phyloP scores from a whole-genome alignment of 2,888 invertebrate genomes.

The Eumerus sabulonum region DNA sequence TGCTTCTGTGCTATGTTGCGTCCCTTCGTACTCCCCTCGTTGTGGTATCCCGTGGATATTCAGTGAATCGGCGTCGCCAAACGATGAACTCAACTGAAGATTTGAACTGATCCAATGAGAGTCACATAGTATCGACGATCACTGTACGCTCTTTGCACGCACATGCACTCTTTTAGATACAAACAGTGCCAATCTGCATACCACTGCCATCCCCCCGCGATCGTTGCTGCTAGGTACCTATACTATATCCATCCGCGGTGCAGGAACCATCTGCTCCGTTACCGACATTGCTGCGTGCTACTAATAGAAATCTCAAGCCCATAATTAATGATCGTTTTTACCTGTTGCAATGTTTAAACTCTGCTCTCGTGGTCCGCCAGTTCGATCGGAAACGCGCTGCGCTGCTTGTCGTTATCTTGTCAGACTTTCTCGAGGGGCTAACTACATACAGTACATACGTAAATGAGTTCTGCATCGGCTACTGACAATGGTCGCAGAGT shows the following conservation, averaged over 20 bases:
- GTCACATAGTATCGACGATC: constrained; percentile 27
- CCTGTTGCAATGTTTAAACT: constrained; percentile 68
- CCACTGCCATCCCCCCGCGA: constrained; percentile 7
- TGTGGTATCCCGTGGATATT: constrained; percentile 49
- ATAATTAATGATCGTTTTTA: constrained; percentile 71
- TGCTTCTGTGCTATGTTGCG: constrained; percentile 58
- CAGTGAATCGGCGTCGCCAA: constrained; percentile 34
- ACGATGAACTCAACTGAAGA: constrained; percentile 24
- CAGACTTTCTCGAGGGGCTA: constrained; percentile 24
- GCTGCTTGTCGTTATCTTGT: constrained; percentile 50
- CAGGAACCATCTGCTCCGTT: constrained; percentile 62
- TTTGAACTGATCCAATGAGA: constrained; percentile 60
- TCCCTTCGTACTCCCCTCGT: constrained; percentile 2
- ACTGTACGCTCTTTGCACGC: constrained; percentile 25
- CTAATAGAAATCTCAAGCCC: constrained; percentile 71
- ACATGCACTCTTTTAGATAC: constrained; percentile 39
- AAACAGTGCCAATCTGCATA: constrained; percentile 59
- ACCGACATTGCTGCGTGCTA: constrained; percentile 56
- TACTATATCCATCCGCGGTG: constrained; percentile 30
- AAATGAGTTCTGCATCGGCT: constrained; percentile 28
- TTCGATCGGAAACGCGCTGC: constrained; percentile 32
- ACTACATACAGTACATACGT: constrained; percentile 41
- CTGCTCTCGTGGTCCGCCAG: constrained; percentile 43
- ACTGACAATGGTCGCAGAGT: constrained; percentile 63
- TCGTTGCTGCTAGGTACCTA: constrained; percentile 6